phyloP scores from a whole-genome alignment of 2,113 vertebrate species.

The Astur gentilis region DNA sequence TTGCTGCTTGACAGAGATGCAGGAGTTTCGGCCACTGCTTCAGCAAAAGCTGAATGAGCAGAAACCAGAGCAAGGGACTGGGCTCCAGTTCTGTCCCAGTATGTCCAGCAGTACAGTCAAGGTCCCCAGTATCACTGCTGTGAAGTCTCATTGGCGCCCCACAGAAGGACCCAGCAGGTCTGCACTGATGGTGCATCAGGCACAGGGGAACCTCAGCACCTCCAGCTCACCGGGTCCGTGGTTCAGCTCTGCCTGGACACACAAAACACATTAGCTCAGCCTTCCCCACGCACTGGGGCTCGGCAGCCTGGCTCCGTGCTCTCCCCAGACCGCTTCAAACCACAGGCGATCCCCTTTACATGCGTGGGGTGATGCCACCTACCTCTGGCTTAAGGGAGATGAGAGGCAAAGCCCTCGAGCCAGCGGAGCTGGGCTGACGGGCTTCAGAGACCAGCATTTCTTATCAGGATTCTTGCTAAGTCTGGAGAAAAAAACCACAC shows the following conservation, averaged over 20 bases:
- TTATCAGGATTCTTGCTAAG: background rate
- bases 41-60: background rate
- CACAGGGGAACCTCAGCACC: background rate
- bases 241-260: background rate
- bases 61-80: background rate
- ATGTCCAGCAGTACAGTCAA: background rate
- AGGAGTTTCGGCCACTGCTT: background rate
- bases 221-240: background rate
- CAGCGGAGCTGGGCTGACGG: background rate
- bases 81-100: background rate
- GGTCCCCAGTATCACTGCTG: background rate
- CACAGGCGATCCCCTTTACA: fast-evolving
- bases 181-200: background rate
- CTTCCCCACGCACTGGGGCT: fast-evolving
- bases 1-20: background rate
- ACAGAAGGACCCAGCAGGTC: background rate
- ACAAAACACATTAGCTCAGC: background rate
- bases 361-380: background rate
- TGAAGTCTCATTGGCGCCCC: fast-evolving
- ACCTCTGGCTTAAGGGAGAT: background rate
- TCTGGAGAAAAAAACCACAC: background rate
- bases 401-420: background rate
- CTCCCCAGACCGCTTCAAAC: background rate
- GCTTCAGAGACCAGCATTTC: background rate
- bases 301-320: fast-evolving